These are phyloP conservation scores for Okamejei kenojei DNA, from an alignment of 2,797 vertebrate genomes.

Conservation along the genomic window DNA sequence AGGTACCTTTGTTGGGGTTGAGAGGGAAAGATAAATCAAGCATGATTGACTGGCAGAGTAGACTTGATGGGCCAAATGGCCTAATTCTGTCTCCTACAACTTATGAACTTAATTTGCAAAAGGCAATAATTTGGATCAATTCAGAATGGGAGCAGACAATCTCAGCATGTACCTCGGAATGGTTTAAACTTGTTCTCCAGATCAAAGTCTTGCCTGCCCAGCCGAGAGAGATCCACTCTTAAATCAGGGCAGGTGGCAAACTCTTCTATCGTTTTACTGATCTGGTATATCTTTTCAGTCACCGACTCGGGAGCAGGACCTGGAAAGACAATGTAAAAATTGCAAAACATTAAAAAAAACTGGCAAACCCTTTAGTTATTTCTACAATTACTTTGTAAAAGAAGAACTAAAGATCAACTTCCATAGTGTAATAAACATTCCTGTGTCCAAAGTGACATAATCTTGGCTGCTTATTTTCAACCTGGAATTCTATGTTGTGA, in stretches of 20 bases:
- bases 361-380: not conserved
- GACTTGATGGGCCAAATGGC: too few relatives aligned
- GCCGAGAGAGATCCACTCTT: conserved; percentile 82
- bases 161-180: conserved; percentile 74
- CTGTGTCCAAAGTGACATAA: too few relatives aligned
- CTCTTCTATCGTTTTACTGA: conserved; percentile 93
- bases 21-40: too few relatives aligned
- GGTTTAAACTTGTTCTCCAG: conserved; percentile 98
- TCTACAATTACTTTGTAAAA: not conserved
- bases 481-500: not conserved
- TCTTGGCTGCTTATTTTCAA: not conserved
- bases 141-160: not conserved
- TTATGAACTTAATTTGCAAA: too few relatives aligned
- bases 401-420: not conserved
- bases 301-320: conserved; percentile 86
- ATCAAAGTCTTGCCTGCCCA: conserved; percentile 95
- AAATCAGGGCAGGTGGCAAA: conserved; percentile 92
- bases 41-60: too few relatives aligned
- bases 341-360: not conserved
- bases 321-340: conserved; percentile 44
- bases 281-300: conserved; percentile 89
- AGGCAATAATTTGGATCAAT: not conserved
- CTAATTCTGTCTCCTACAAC: too few relatives aligned
- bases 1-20: too few relatives aligned
- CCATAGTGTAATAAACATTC: not conserved